Base-by-base conservation (phyloP, 2,113 vertebrate genomes). In the Pseudorasbora parva region DNA sequence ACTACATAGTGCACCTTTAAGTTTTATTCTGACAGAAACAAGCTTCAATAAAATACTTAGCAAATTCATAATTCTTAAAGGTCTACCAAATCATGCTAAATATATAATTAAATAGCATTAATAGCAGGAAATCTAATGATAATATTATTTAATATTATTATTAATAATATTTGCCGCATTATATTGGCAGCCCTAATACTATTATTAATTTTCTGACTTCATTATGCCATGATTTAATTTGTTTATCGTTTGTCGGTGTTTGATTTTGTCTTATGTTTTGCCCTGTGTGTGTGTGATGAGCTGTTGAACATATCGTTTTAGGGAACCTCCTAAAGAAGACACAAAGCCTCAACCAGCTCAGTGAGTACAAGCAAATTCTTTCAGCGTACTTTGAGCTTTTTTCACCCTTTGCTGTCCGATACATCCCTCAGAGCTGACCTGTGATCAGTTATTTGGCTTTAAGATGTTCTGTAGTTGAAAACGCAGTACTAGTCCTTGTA, bases 221-320 rank as follows among this genome's bases (percentile, higher is more conserved):
- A 77, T 25, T 8, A 37, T 78, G 30, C 8, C n/a, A 14, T 76
- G 0, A n/a, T 60, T 78, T 62, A 2, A 62, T 45, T 60, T 78
- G 37, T 78, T 47, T 47, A 3, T 64, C n/a, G 23, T 25, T 43
- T 64, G 3, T 76, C 57, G 10, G 49, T 71, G n/a, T 27, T 85
- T 66, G 3, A 25, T 68, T 83, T 71, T 62, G 47, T 81, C 51
- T 25, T 23, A 43, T 66, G 19, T 45, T 84, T 47, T 84, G 81
- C 11, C 81, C 11, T 51, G 17, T 82, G 23, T n/a, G n/a, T 73
- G 14, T 56, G 43, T 76, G 25, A 93, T 96, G 92, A 97, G 94
- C 89, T 94, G 93, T 93, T 94, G 94, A 94, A 95, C 94, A 96
- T 96, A 93, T 96, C 83, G 96, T 96, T 96, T 93, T 96, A 96